phyloP scores from a whole-genome alignment of 2,888 invertebrate genomes.

The Tricholauxania praeusta region DNA sequence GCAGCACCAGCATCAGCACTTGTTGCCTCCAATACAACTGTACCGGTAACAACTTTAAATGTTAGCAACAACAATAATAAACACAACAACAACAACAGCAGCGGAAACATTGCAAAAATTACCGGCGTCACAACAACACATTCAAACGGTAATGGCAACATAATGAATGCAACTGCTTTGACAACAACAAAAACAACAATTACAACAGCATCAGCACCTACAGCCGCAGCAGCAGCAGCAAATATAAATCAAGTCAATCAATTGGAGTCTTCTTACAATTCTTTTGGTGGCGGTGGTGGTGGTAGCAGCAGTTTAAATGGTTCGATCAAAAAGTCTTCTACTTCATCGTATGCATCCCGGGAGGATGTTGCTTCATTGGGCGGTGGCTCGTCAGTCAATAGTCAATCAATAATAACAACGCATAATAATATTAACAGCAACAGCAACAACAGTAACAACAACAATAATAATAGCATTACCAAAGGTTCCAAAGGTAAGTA shows the following conservation, averaged over 20 bases:
- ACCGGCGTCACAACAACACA: constrained; percentile 30
- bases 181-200: constrained; percentile 32
- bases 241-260: constrained; percentile 10
- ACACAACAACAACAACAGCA: constrained; percentile 52
- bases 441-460: constrained; percentile 46
- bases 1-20: constrained; percentile 12
- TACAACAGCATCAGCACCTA: constrained; percentile 38
- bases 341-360: constrained; percentile 57
- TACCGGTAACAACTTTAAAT: constrained; percentile 61
- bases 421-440: constrained; percentile 44
- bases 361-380: constrained; percentile 64
- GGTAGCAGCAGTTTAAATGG: constrained; percentile 42
- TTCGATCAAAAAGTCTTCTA: constrained; percentile 41
- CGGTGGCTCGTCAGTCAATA: constrained; percentile 60
- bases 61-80: constrained; percentile 54
- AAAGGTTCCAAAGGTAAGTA: constrained; percentile 62
- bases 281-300: constrained; percentile 17
- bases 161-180: constrained; percentile 32
- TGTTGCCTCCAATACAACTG: constrained; percentile 23
- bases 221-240: constrained; percentile 40
- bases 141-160: constrained; percentile 42
- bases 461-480: constrained; percentile 55
- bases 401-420: constrained; percentile 55
- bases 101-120: constrained; percentile 40
- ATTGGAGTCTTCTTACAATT: too few relatives aligned